These are phyloP conservation scores for Phaethon lepturus DNA, from an alignment of 2,113 vertebrate species.

Conservation along the genomic window DNA sequence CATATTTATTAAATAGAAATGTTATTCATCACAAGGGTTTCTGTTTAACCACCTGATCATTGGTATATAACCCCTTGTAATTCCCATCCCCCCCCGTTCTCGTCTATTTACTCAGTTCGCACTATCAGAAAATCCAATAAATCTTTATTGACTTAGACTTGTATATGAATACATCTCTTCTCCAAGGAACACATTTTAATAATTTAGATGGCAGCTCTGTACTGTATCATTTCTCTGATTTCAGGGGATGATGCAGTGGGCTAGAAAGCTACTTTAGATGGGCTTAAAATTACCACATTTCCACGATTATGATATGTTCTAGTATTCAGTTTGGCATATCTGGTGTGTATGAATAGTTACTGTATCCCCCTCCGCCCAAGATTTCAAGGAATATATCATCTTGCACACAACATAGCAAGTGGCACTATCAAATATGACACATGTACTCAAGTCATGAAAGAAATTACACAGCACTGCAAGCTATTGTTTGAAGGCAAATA, in stretches of 20 bases:
- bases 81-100: background rate
- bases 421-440: background rate
- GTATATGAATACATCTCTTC: background rate
- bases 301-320: background rate
- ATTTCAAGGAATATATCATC: background rate
- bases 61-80: background rate
- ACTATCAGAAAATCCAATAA: slow-evolving; percentile 41
- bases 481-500: slow-evolving; percentile 3
- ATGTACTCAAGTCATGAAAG: background rate
- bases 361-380: background rate
- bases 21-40: background rate
- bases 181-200: slow-evolving; percentile 48
- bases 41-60: background rate
- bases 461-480: background rate
- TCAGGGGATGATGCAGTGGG: background rate
- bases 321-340: background rate
- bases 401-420: background rate
- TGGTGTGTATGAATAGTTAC: background rate
- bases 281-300: background rate
- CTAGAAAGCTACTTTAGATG: slow-evolving; percentile 10
- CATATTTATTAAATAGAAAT: background rate
- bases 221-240: slow-evolving; percentile 40
- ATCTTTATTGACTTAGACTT: slow-evolving; percentile 20
- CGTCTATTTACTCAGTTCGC: slow-evolving; percentile 19
- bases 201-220: slow-evolving; percentile 32